Base-by-base conservation (phyloP, 1,140 invertebrate genomes). In the Venustaconcha ellipsiformis region DNA sequence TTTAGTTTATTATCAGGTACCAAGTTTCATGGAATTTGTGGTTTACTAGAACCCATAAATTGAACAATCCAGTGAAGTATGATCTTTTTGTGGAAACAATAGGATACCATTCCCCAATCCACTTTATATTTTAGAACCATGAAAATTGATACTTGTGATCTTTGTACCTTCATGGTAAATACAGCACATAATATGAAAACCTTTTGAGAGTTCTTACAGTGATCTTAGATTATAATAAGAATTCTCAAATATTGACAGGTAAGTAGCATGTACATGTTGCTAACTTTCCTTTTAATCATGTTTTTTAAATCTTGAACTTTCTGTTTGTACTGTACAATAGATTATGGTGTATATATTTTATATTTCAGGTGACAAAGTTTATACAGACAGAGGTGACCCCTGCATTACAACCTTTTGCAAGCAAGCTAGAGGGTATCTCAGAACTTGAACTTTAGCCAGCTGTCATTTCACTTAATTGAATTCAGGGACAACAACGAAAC, bases 371-470 rank as follows among this genome's bases (percentile, higher is more conserved):
- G n/a, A 82, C 67, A 23, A 79, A 78, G 56, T 89, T 89, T 74
- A 62, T 89, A 56, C 70, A 80, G 18, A 71, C 67, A 64, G 88
- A 89, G 74, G 87, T 98, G 0, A 83, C 93, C 62, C 95, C 95
- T n/a, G 86, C 96, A 55, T 83, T 97, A 1, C 79, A 90, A 23
- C 92, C 92, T 68, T 97, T 96, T 85, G 86, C 79, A 14, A 66
- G 79, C 18, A 71, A 79, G 58, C 72, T 89, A 68, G 77, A 84
- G 14, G 79, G 70, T 23, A 80, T 58, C 13, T 82, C 78, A 18
- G 75, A 80, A 59, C 60, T 82, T 55, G 60, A 78, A 23, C 57
- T 84, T 15, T 83, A 78, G 26, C 23, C 37, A 8, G 37, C 37
- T 48, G 37, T 11, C 37, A 11, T 48, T 48, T 48, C 37, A 48